A percentile compares a stretch with the other conserved stretches of the same genome.
phyloP scores from a whole-genome alignment of 2,113 vertebrate species.

The Tupaia chinensis region DNA sequence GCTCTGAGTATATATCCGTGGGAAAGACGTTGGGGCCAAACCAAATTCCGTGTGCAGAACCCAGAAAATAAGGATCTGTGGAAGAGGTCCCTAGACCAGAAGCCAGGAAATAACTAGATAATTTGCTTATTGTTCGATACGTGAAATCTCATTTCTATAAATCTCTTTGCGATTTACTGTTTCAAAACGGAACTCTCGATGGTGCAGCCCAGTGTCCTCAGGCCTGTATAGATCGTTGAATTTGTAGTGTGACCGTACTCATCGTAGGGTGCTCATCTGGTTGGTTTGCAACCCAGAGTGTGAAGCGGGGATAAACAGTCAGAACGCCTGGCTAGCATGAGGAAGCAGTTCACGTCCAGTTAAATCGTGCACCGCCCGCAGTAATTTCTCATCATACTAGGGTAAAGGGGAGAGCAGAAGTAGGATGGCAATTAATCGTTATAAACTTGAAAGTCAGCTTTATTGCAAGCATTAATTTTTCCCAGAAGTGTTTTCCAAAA shows the following conservation, averaged over 20 bases:
- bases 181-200: constrained; percentile 51
- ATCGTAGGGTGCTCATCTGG: constrained; percentile 44
- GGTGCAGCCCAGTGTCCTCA: not conserved
- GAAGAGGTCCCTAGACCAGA: not conserved
- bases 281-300: constrained; percentile 65
- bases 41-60: not conserved
- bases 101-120: constrained; percentile 39
- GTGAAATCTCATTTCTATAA: constrained; percentile 61
- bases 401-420: constrained; percentile 55
- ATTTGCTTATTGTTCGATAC: constrained; percentile 47
- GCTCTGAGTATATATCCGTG: not conserved
- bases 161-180: constrained; percentile 51
- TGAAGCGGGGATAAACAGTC: constrained; percentile 64
- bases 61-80: not conserved
- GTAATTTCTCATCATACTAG: constrained; percentile 60
- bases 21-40: not conserved
- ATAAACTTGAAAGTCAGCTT: constrained; percentile 75
- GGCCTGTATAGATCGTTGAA: constrained; percentile 54
- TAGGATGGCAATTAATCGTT: constrained; percentile 67
- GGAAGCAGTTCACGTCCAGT: constrained; percentile 70
- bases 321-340: constrained; percentile 65
- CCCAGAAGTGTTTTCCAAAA: constrained; percentile 63
- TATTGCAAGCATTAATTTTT: constrained; percentile 76
- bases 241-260: constrained; percentile 55
- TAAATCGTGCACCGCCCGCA: constrained; percentile 65